Base-by-base conservation (phyloP, 2,113 vertebrate genomes). In the Silurus asotus region DNA sequence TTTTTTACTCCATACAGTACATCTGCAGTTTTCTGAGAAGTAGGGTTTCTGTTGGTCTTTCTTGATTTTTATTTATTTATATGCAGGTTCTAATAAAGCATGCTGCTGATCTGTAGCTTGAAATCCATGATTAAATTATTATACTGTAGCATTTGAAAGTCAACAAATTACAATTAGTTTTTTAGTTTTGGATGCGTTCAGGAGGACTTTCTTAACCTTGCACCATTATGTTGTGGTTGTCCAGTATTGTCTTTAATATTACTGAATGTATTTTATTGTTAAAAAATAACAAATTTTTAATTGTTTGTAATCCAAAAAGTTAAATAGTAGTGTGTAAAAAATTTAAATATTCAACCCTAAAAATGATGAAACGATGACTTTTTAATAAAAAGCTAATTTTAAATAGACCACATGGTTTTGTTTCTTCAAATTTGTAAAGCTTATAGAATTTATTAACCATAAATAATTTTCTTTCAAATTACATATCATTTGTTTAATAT, bases 361-460 rank as follows among this genome's bases (percentile, higher is more conserved):
- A 58, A 72, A 53, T 61, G 67, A 81, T 62, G 51, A 62, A 37
- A 0, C 2, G 37, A 37, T 37, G 37, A 69, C 82, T 81, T 61
- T 69, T 84, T 82, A 61, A 51, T 80, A 69, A 65, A 84, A 59
- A 82, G 62, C 17, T 11, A 56, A 67, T 82, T 82, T 82, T n/a
- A 85, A 85, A 88, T 59, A n/a, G 8, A 69, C 49, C 65, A 20
- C 70, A 0, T 53, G 81, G 84, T 37, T 45, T 88, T 78, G 61
- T 51, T 82, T 13, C 1, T 64, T 62, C 69, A 83, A n/a, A 83
- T 67, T n/a, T 74, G 75, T 76, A 72, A 77, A 61, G 51, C 61
- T 69, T 77, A 61, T 56, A 45, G 67, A 69, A 82, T 37, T n/a
- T 62, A 82, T 17, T 72, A 85, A 83, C 55, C 81, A 86, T 84